Conservation (phyloP, 2,797 vertebrate genomes). For the Eurystomus glaucurus region DNA sequence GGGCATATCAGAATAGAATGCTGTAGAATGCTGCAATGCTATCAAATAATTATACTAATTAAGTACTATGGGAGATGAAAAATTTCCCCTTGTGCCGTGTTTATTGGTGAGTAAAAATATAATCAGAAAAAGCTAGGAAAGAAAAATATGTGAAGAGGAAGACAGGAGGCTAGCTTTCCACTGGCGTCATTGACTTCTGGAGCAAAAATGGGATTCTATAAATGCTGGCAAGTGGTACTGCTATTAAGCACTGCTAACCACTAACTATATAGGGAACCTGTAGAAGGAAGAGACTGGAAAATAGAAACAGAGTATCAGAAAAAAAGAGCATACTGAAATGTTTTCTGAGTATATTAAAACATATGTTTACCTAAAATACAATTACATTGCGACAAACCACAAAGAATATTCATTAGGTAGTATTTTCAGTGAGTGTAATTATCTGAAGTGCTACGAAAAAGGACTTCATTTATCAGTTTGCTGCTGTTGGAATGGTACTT, state of each 20-base stretch:
- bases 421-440: neutral
- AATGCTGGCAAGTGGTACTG: constrained; percentile 4
- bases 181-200: neutral
- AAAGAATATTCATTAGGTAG: neutral
- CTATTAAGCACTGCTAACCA: constrained; percentile 16
- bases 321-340: neutral
- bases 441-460: neutral
- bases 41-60: neutral
- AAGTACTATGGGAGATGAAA: neutral
- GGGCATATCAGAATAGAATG: neutral
- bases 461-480: neutral
- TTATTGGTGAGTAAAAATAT: neutral
- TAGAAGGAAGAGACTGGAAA: neutral
- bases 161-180: neutral
- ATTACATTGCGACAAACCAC: neutral
- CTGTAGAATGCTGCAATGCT: neutral
- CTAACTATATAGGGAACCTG: neutral
- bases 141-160: neutral
- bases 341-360: neutral
- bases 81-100: neutral
- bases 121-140: neutral
- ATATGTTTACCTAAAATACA: neutral
- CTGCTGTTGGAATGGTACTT: neutral
- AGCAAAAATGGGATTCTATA: neutral
- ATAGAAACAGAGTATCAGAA: neutral